phyloP scores from a whole-genome alignment of 2,797 vertebrate species.

The Catamblyrhynchus diadema region DNA sequence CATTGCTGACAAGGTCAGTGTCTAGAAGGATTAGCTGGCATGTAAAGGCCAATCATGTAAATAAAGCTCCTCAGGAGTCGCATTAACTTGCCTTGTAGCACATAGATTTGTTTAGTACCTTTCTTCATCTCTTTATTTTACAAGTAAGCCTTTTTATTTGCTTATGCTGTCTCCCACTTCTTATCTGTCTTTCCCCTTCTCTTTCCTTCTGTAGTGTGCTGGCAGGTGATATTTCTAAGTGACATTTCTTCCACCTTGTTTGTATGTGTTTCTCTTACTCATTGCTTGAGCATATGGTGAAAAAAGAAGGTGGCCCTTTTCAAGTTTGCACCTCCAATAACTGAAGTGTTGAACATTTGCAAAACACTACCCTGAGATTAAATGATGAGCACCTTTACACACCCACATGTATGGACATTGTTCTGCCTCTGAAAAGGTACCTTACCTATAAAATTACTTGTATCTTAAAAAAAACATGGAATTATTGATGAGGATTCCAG shows the following conservation, averaged over 20 bases:
- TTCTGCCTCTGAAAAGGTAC: background rate
- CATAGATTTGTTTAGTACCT: background rate
- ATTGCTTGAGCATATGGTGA: background rate
- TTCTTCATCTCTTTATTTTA: conserved; percentile 4
- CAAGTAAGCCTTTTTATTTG: background rate
- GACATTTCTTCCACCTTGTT: background rate
- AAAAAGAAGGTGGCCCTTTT: background rate
- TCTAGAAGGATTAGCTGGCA: conserved; percentile 30
- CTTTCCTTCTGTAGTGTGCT: background rate
- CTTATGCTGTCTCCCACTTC: background rate
- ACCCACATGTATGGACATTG: rapidly evolving
- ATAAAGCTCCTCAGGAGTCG: background rate
- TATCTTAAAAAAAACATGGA: background rate
- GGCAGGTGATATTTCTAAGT: background rate
- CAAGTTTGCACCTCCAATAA: background rate
- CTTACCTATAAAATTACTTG: background rate
- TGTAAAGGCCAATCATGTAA: conserved; percentile 14
- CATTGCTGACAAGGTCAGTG: conserved; percentile 31
- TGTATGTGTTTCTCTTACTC: background rate
- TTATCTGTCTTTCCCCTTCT: background rate
- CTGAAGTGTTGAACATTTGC: background rate
- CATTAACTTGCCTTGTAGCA: background rate
- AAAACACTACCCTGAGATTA: background rate
- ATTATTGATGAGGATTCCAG: background rate
- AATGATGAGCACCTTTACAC: background rate